Evolutionary conservation across 2,888 invertebrate genomes (phyloP).

Genomic region (Diogma glabrata): DNA sequence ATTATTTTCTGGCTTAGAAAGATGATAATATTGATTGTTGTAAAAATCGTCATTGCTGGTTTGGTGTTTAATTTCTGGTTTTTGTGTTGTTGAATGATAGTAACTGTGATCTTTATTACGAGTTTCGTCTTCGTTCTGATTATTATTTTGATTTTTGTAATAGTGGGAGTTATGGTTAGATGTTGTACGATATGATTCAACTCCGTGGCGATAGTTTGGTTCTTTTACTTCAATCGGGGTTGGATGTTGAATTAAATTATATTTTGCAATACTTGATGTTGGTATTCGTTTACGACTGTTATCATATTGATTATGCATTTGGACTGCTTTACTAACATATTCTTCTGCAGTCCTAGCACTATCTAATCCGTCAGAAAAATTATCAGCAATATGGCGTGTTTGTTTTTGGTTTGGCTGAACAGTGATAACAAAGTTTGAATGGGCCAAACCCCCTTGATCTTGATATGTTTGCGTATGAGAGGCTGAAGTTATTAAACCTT

Average conservation of each 20-base stretch:
- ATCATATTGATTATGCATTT: conserved; percentile 23
- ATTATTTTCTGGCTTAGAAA: too few species aligned
- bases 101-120: too few species aligned
- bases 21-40: too few species aligned
- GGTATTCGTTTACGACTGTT: conserved; percentile 8
- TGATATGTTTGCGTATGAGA: conserved; percentile 2
- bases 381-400: neutral
- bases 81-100: neutral
- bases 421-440: conserved; percentile 8
- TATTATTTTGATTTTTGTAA: too few species aligned
- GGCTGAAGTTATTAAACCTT: neutral
- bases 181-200: neutral
- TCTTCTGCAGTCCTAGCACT: conserved; percentile 33
- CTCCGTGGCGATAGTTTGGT: too few species aligned
- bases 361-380: conserved; percentile 9
- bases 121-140: neutral
- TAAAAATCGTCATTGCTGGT: too few species aligned
- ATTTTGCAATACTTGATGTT: conserved; percentile 12
- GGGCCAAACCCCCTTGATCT: neutral
- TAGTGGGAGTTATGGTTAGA: too few species aligned
- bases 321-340: conserved; percentile 34
- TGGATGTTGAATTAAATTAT: conserved; percentile 11
- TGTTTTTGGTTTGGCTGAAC: neutral
- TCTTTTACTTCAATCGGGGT: neutral
- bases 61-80: too few species aligned